phyloP scores from a whole-genome alignment of 2,797 vertebrate genomes.

The Hydrolagus colliei region DNA sequence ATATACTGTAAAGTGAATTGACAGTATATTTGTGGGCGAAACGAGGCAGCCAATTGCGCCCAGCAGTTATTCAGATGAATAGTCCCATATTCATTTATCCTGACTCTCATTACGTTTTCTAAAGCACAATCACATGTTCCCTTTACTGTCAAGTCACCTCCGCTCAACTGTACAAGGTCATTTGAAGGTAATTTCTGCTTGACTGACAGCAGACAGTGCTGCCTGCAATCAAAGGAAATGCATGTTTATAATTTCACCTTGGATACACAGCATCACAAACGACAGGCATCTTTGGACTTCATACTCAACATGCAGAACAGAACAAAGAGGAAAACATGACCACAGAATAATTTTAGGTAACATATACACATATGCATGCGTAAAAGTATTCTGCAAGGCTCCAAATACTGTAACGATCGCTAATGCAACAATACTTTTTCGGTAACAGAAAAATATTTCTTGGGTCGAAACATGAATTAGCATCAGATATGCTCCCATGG shows the following conservation, averaged over 20 bases:
- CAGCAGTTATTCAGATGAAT: background rate
- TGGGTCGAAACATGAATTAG: background rate
- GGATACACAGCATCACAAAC: background rate
- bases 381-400: background rate
- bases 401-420: background rate
- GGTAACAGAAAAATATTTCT: background rate
- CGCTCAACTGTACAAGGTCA: background rate
- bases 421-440: background rate
- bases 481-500: background rate
- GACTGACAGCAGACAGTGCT: background rate
- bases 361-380: no score
- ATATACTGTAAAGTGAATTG: no score
- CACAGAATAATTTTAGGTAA: no score
- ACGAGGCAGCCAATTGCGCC: no score
- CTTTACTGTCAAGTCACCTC: background rate
- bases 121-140: background rate
- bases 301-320: background rate
- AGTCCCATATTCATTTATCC: background rate
- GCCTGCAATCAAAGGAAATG: no score
- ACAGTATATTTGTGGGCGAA: no score
- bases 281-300: background rate
- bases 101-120: no score
- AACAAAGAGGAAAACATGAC: background rate
- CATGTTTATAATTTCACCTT: background rate
- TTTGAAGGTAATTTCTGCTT: conserved; percentile 21